Evolutionary conservation across 2,113 vertebrate species (phyloP), one percentile per base, ranked within the genome.

Genomic region (Prinia subflava): DNA sequence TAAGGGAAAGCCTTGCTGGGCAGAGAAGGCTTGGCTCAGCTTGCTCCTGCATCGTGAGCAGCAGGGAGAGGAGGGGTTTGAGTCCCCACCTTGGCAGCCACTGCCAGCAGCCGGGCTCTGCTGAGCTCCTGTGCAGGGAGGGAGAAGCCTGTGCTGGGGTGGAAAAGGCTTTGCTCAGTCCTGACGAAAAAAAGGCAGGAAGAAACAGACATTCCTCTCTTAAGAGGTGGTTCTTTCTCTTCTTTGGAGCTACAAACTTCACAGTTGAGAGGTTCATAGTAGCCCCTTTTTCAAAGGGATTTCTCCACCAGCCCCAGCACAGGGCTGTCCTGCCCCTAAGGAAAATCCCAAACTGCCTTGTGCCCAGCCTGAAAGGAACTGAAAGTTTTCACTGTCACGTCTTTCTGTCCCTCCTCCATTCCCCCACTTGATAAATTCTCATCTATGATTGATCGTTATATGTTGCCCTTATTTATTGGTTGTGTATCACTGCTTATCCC

Each of bases 1-100:
- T 7, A 16, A 28, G 16, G 23, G 10, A 56, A 47, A 62, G 52
- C 18, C 11, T 14, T 56, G 14, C 88, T 82, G 76, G 39, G 41
- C 23, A 70, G 22, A 70, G 20, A 19, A 37, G 8, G 35, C 52
- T 62, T 1, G 1, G 10, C 41, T 70, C 65, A 65, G 9, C 46
- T 79, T 41, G 24, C 12, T 78, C 9, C 70, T 55, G 31, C 28
- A 33, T 16, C 0, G 0, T 1, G 1, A 56, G 30, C 56, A 65
- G 41, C 22, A 30, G 49, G 28, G 46, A 62, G 56, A 74, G 55
- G 25, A 69, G 41, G 4, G 13, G n/a, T 87, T 50, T n/a, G 37
- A 44, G 27, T 75, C 3, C 7, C 28, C 39, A 63, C 31, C 15
- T 41, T 64, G 44, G 12, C 30, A 30, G 31, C 24, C 42, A 22